Evolutionary conservation across 2,113 vertebrate species (phyloP), one percentile per base, ranked within the genome.

Genomic region (Girardinichthys multiradiatus): DNA sequence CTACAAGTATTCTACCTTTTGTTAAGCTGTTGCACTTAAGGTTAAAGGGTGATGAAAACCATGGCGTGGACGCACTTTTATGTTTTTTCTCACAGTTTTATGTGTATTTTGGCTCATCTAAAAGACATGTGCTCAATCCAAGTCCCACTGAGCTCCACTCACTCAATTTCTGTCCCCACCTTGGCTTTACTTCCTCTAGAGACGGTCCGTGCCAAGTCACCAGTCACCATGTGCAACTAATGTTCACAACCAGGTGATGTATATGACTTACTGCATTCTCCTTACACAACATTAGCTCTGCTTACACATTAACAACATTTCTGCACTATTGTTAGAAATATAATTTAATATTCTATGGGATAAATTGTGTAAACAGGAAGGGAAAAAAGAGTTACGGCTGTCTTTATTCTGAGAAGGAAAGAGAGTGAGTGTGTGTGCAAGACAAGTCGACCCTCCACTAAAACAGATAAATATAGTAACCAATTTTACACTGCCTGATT

Each of bases 41-140:
- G 85, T 82, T 75, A 86, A 87, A 84, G 83, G 81, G 51, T 69
- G 12, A 65, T 28, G 60, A 72, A 70, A 77, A 84, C 81, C 35
- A n/a, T 58, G 45, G 48, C 42, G 70, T 30, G 64, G 65, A 68
- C 68, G 12, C 68, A 29, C 58, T 77, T 86, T 69, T 75, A 42
- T 80, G 75, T 68, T 81, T 80, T 88, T 83, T 88, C 82, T 84
- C 86, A 83, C 86, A 80, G 72, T 86, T 87, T 82, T 74, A 80
- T 57, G 79, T 72, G 74, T 75, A 57, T 89, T 88, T 92, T 93
- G 93, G 91, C 93, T 93, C 90, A 61, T 89, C 82, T 82, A 80
- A 87, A 91, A 91, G 92, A 93, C 93, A 94, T 93, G 93, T 93
- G 93, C 93, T 93, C 74, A 70, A 88, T 82, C 83, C 28, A 82